phyloP scores from a whole-genome alignment of 2,113 vertebrate species.

The Irena cyanogastra region DNA sequence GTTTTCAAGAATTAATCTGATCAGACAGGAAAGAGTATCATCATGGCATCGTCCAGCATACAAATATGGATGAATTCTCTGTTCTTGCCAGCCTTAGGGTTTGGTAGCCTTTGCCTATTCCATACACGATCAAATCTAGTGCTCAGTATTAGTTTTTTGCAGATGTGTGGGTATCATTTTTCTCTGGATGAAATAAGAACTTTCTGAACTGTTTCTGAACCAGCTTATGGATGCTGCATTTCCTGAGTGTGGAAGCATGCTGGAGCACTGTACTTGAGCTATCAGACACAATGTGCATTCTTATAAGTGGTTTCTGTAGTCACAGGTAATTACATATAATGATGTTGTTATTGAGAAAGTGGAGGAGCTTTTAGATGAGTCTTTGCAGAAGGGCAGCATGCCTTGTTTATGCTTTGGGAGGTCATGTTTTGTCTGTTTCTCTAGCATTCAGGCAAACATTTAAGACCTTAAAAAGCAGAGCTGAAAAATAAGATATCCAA shows the following conservation, averaged over 20 bases:
- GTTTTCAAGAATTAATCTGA: neutral
- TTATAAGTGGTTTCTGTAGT: neutral
- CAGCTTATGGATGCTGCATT: neutral
- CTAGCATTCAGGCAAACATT: neutral
- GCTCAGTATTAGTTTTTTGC: neutral
- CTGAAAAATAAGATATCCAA: neutral
- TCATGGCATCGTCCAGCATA: neutral
- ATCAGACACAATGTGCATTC: accelerated
- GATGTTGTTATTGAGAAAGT: neutral
- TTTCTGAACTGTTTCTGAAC: neutral
- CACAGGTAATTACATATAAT: neutral
- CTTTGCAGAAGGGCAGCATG: neutral
- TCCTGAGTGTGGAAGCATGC: accelerated
- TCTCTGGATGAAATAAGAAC: neutral
- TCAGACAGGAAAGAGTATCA: neutral
- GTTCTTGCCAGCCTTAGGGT: neutral
- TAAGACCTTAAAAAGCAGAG: neutral
- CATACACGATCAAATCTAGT: neutral
- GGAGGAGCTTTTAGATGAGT: neutral
- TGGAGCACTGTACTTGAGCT: neutral
- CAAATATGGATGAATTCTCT: neutral
- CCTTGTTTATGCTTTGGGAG: neutral
- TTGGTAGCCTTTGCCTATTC: neutral
- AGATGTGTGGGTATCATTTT: neutral
- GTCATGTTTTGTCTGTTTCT: neutral